A percentile compares a stretch with the other conserved stretches of the same genome.
Evolutionary conservation across 2,113 vertebrate species (phyloP).

Genomic region (Petrocephalus microphthalmus): DNA sequence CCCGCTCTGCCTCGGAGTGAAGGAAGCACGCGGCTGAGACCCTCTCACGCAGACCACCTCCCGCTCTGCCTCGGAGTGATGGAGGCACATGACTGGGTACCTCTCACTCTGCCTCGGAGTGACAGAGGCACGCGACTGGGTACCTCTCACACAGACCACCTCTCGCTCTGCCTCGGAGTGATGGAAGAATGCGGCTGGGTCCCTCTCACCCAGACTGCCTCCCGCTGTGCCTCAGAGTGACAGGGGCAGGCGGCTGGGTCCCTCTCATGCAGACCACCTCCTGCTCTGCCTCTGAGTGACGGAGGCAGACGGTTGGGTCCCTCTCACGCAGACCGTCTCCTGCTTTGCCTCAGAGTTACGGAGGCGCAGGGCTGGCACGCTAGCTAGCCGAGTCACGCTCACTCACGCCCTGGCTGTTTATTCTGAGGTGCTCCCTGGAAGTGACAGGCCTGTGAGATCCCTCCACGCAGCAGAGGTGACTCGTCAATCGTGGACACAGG

Average conservation of each 20-base stretch:
- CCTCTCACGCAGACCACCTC: too few relatives aligned
- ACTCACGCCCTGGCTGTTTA: slow-evolving; percentile 40
- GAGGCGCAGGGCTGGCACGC: not conserved
- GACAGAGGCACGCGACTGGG: too few relatives aligned
- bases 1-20: slow-evolving; percentile 45
- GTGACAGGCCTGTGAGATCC: not conserved
- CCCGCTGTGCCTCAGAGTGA: slow-evolving; percentile 45
- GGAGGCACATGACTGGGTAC: too few relatives aligned
- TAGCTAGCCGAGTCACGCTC: slow-evolving; percentile 48
- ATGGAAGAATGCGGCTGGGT: not conserved
- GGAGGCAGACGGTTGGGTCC: not conserved
- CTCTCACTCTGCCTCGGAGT: too few relatives aligned
- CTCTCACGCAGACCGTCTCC: too few relatives aligned
- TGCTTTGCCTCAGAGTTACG: not conserved
- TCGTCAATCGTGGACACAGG: not conserved
- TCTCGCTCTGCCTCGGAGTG: too few relatives aligned
- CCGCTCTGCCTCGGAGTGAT: too few relatives aligned
- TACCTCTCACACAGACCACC: too few relatives aligned
- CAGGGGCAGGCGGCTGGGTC: slow-evolving; percentile 32
- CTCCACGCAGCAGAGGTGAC: not conserved
- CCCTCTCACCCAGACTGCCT: not conserved
- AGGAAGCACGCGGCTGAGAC: slow-evolving; percentile 34
- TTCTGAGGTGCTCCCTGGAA: slow-evolving; percentile 34
- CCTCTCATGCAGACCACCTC: not conserved
- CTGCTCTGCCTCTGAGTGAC: not conserved